Evolutionary conservation across 2,113 vertebrate species (phyloP).

Genomic region (Mus pahari): DNA sequence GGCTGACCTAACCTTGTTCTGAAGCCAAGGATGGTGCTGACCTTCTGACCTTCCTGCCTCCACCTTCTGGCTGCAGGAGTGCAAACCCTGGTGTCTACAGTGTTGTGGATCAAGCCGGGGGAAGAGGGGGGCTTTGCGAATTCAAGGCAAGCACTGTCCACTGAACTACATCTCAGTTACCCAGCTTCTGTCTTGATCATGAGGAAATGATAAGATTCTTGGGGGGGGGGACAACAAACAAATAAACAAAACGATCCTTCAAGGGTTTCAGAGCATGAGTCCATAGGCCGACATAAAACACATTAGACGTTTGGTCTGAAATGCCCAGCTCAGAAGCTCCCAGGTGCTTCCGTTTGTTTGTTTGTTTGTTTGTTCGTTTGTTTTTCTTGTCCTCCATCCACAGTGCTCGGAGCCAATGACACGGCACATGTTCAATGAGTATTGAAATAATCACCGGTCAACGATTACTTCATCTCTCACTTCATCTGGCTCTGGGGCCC

Average conservation of each 20-base stretch:
- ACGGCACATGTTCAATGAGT: fast-evolving
- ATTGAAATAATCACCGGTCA: not conserved
- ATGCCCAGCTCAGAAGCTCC: not conserved
- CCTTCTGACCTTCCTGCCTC: not conserved
- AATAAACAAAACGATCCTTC: not conserved
- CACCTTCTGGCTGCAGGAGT: not conserved
- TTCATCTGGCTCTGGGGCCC: not conserved
- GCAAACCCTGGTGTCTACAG: not conserved
- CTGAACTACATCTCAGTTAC: not conserved
- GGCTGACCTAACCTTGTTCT: not conserved
- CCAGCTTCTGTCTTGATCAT: not conserved
- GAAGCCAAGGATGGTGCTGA: not conserved
- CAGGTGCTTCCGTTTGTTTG: not conserved
- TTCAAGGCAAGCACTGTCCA: not conserved
- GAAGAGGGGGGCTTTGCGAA: not conserved
- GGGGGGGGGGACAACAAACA: no score
- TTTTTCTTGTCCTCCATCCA: not conserved
- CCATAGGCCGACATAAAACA: not conserved
- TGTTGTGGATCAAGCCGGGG: not conserved
- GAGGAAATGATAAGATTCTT: not conserved
- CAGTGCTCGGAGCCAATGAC: not conserved
- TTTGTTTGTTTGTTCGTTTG: no score
- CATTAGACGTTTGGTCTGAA: not conserved
- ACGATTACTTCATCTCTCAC: fast-evolving
- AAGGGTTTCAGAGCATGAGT: not conserved